A percentile compares a stretch with the other conserved stretches of the same genome.
Evolutionary conservation across 2,797 vertebrate genomes (phyloP).

Genomic region (Perdix hodgsoniae): DNA sequence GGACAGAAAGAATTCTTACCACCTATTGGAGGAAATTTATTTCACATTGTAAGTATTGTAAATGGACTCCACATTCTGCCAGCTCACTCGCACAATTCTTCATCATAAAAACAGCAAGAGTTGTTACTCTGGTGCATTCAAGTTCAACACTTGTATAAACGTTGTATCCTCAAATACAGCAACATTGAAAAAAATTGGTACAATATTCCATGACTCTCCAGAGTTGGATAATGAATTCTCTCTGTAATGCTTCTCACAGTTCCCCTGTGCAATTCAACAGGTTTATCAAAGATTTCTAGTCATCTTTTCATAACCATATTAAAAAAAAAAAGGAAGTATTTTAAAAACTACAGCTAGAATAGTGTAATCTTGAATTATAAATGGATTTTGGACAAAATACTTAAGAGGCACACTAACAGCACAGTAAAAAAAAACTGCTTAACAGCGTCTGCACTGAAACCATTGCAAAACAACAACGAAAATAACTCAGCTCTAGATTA

Average conservation of each 20-base stretch:
- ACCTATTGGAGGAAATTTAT: neutral
- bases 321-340: neutral
- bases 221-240: neutral
- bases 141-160: neutral
- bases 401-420: neutral
- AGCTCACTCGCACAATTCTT: neutral
- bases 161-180: neutral
- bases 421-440: too few species aligned
- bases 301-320: neutral
- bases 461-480: neutral
- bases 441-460: neutral
- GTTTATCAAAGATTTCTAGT: neutral
- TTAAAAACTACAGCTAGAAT: neutral
- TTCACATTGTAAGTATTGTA: fast-evolving
- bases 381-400: neutral
- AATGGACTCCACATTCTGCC: neutral
- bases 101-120: neutral
- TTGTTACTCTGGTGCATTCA: neutral
- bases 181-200: neutral
- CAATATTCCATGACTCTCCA: neutral
- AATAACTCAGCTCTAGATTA: neutral
- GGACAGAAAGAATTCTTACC: neutral
- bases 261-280: neutral
- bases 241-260: neutral
- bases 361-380: neutral